These are phyloP conservation scores for Lagorchestes hirsutus DNA, from an alignment of 2,797 vertebrate species.

Conservation along the genomic window DNA sequence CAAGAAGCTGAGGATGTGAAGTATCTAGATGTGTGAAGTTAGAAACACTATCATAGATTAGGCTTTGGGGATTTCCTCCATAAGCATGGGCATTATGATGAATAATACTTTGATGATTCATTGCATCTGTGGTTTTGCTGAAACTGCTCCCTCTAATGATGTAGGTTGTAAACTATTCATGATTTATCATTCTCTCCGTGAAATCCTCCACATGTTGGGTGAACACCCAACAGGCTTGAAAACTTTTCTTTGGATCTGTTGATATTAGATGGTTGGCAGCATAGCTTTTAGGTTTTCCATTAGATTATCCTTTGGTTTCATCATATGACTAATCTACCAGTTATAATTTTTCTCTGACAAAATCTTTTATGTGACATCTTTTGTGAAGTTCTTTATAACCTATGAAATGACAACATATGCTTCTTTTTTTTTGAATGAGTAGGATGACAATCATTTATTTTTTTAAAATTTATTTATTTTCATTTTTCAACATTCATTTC, in stretches of 20 bases:
- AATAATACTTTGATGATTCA: not conserved
- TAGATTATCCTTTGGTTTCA: too few species aligned
- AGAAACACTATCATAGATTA: not conserved
- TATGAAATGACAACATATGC: not conserved
- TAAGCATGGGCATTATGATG: not conserved
- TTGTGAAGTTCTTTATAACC: not conserved
- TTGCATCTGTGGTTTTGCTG: not conserved
- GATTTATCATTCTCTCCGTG: too few species aligned
- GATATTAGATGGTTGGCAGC: too few species aligned
- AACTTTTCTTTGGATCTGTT: too few species aligned
- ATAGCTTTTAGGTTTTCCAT: too few species aligned
- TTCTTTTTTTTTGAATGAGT: not conserved
- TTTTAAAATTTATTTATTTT: too few species aligned
- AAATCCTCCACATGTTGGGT: too few species aligned
- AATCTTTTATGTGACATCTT: not conserved
- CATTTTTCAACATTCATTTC: too few species aligned
- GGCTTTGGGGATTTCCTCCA: not conserved
- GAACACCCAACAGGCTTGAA: too few species aligned
- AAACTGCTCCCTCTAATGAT: not conserved
- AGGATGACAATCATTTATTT: too few species aligned
- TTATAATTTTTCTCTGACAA: not conserved
- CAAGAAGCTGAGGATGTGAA: not conserved
- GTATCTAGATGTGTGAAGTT: not conserved
- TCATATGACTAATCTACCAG: too few species aligned
- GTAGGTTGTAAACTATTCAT: not conserved